Percentiles rank a stretch among this genome's conserved stretches.
Conservation (phyloP, 1,140 invertebrate species). For the Matsumurasca onukii region DNA sequence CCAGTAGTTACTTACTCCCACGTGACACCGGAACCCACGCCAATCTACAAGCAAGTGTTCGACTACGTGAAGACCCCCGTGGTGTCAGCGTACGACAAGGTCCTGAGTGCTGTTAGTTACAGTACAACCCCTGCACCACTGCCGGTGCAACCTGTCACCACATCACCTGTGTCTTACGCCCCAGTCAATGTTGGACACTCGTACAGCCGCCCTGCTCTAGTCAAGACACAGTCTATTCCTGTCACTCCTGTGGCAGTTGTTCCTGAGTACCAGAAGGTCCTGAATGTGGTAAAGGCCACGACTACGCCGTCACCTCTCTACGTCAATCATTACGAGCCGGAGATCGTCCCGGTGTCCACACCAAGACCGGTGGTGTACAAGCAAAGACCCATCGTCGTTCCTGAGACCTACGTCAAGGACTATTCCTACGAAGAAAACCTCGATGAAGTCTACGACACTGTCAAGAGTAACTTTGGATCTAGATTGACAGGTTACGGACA, state of each 20-base stretch:
- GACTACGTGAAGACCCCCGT: constrained; percentile 29
- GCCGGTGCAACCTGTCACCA: constrained; percentile 17
- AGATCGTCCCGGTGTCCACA: constrained; percentile 14
- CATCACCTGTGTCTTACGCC: constrained; percentile 11
- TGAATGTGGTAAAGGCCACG: constrained; percentile 26
- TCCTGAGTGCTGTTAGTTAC: constrained; percentile 20
- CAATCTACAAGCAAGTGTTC: constrained; percentile 26
- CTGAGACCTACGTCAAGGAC: constrained; percentile 1
- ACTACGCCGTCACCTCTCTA: constrained; percentile 25
- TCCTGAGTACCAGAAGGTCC: constrained; percentile 23
- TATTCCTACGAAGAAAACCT: constrained; percentile 3
- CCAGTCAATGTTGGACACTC: constrained; percentile 17
- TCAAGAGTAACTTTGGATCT: constrained; percentile 36
- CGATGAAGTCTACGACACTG: constrained; percentile 27
- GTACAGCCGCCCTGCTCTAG: constrained; percentile 17
- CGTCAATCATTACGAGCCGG: constrained; percentile 25
- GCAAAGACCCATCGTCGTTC: background rate
- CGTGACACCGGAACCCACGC: background rate
- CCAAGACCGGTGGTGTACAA: constrained; percentile 15
- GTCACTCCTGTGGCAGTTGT: constrained; percentile 10
- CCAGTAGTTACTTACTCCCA: constrained; percentile 8
- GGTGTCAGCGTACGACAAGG: constrained; percentile 30
- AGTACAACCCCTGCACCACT: constrained; percentile 29
- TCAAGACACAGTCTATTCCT: constrained; percentile 18
- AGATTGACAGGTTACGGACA: constrained; percentile 32